A percentile compares a stretch with the other conserved stretches of the same genome.
Conservation (phyloP, 2,797 vertebrate genomes). For the Anabacerthia variegaticeps region DNA sequence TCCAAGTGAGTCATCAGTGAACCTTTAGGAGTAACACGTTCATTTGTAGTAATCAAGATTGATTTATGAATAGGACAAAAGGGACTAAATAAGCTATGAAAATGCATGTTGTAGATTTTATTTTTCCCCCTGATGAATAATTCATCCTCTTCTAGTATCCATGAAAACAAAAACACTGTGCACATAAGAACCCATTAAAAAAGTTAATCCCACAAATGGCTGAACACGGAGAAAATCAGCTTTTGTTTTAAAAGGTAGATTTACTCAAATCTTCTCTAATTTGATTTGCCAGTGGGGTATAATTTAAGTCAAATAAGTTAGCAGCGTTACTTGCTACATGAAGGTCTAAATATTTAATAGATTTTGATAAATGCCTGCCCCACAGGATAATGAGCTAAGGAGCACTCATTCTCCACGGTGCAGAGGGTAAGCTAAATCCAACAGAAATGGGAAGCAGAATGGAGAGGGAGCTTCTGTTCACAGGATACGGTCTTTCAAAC, state of each 20-base stretch:
- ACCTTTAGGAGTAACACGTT: not conserved
- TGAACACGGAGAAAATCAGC: slow-evolving; percentile 65
- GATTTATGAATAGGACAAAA: slow-evolving; percentile 45
- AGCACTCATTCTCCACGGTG: not conserved
- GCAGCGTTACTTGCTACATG: slow-evolving; percentile 24
- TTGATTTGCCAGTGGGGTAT: slow-evolving; percentile 60
- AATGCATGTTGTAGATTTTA: not conserved
- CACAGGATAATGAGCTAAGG: not conserved
- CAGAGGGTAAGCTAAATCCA: not conserved
- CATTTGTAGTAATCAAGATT: slow-evolving; percentile 31
- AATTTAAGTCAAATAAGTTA: slow-evolving; percentile 69
- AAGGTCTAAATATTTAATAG: slow-evolving; percentile 67
- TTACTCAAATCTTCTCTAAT: slow-evolving; percentile 62
- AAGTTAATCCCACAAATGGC: slow-evolving; percentile 74
- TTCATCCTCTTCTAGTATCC: slow-evolving; percentile 38
- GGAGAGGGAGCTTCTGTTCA: not conserved
- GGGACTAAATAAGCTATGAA: slow-evolving; percentile 41
- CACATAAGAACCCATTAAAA: slow-evolving; percentile 66
- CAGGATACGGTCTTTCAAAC: not conserved
- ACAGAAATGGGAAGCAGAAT: not conserved
- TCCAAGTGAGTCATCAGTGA: not conserved
- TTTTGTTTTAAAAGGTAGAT: slow-evolving; percentile 67
- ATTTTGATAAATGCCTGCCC: not conserved
- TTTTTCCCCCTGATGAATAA: slow-evolving; percentile 27
- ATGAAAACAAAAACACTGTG: slow-evolving; percentile 59